Evolutionary conservation across 2,888 invertebrate genomes (phyloP).

Genomic region (Drosophila stalkeri): DNA sequence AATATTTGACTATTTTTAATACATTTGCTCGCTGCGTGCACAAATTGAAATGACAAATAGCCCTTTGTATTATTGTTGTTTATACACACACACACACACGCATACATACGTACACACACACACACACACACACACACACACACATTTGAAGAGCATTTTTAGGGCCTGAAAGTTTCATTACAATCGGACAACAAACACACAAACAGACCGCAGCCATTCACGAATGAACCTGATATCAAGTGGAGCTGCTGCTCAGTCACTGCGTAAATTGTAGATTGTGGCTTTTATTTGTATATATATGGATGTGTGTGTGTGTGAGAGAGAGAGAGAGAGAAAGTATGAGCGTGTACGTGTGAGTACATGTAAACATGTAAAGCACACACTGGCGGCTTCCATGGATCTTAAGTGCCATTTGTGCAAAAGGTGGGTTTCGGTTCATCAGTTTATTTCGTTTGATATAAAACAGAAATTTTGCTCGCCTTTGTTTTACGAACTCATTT

Average conservation of each 20-base stretch:
- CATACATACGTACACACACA: background rate
- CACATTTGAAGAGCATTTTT: slow-evolving; percentile 9
- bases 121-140: background rate
- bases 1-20: slow-evolving; percentile 3
- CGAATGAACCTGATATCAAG: background rate
- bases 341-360: background rate
- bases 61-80: slow-evolving; percentile 2
- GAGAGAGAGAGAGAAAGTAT: too few relatives aligned
- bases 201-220: slow-evolving; percentile 12
- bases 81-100: background rate
- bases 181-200: slow-evolving; percentile 13
- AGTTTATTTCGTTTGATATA: slow-evolving; percentile 49
- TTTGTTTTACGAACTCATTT: slow-evolving; percentile 4
- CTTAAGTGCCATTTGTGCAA: slow-evolving; percentile 12
- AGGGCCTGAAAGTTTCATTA: slow-evolving; percentile 11
- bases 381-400: slow-evolving; percentile 8
- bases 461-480: slow-evolving; percentile 11
- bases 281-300: background rate
- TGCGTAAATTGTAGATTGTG: slow-evolving; percentile 18
- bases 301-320: background rate
- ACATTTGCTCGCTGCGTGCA: background rate
- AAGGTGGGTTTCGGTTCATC: slow-evolving; percentile 36
- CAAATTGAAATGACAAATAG: slow-evolving; percentile 8
- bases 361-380: slow-evolving; percentile 11
- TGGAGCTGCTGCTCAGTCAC: slow-evolving; percentile 6